A percentile compares a stretch with the other conserved stretches of the same genome.
Evolutionary conservation across 2,797 vertebrate genomes (phyloP).

Genomic region (Glyptemys insculpta): DNA sequence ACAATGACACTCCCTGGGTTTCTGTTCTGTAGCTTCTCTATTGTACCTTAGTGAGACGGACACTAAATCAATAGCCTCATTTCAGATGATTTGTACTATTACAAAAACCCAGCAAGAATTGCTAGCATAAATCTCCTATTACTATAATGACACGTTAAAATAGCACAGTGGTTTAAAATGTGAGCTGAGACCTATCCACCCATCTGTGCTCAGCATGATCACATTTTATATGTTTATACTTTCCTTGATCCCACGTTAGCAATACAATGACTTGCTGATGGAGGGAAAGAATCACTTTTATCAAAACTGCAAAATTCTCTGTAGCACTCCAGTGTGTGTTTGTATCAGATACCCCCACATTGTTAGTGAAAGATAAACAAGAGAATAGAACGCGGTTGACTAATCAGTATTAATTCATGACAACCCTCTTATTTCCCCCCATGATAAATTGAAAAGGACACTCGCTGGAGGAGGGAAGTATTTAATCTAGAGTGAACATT

Average conservation of each 20-base stretch:
- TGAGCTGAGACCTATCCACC: not conserved
- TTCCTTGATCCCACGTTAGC: not conserved
- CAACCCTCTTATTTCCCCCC: not conserved
- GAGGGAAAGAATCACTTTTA: not conserved
- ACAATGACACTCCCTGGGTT: not conserved
- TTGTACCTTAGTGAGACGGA: not conserved
- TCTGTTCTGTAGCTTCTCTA: not conserved
- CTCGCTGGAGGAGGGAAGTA: not conserved
- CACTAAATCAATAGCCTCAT: not conserved
- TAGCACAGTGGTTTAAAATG: slow-evolving; percentile 24
- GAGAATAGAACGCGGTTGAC: slow-evolving; percentile 15
- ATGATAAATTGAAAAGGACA: not conserved
- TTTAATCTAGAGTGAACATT: not conserved
- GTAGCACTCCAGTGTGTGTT: slow-evolving; percentile 8
- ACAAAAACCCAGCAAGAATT: not conserved
- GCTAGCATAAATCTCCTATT: slow-evolving; percentile 47
- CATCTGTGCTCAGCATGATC: not conserved
- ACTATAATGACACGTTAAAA: slow-evolving; percentile 25
- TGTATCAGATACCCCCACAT: slow-evolving; percentile 9
- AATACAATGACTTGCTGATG: not conserved
- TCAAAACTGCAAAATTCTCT: not conserved
- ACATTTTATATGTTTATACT: not conserved
- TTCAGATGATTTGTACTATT: slow-evolving; percentile 14
- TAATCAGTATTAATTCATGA: slow-evolving; percentile 52
- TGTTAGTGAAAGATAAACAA: slow-evolving; percentile 23